These are phyloP conservation scores for Zoroaster sp. DNA, from an alignment of 53 echinoderm and acorn worm species.

Conservation along the genomic window DNA sequence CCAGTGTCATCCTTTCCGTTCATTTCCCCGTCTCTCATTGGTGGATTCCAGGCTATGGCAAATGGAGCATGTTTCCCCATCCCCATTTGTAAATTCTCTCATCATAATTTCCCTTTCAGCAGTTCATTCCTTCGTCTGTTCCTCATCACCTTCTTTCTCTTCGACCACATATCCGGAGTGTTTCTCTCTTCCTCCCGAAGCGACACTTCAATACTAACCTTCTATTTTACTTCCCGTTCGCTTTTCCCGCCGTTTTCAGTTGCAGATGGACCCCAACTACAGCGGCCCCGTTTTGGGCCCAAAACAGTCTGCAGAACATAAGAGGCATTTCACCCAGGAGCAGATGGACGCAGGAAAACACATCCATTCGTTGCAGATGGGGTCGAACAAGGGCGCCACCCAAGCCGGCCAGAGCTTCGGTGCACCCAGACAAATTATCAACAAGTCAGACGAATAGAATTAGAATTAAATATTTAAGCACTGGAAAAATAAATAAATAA, in stretches of 20 bases:
- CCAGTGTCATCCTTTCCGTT: no score
- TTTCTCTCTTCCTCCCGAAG: not conserved
- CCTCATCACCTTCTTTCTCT: not conserved
- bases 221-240: not conserved
- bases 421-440: constrained; percentile 78
- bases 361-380: constrained; percentile 75
- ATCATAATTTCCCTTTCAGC: not conserved
- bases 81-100: no score
- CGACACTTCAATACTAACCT: not conserved
- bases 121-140: not conserved
- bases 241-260: no score
- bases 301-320: constrained; percentile 75
- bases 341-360: constrained; percentile 32
- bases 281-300: constrained; percentile 87
- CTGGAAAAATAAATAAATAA: no score
- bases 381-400: constrained; percentile 90
- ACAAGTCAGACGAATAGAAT: no score
- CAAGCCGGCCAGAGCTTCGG: constrained; percentile 90
- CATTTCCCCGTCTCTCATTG: no score
- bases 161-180: no score
- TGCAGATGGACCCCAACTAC: constrained; percentile 74
- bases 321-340: constrained; percentile 86
- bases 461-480: no score
- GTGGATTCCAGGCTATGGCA: no score
- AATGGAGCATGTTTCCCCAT: no score